Evolutionary conservation across 2,113 vertebrate species (phyloP), one percentile per base, ranked within the genome.

Genomic region (Monopterus albus): DNA sequence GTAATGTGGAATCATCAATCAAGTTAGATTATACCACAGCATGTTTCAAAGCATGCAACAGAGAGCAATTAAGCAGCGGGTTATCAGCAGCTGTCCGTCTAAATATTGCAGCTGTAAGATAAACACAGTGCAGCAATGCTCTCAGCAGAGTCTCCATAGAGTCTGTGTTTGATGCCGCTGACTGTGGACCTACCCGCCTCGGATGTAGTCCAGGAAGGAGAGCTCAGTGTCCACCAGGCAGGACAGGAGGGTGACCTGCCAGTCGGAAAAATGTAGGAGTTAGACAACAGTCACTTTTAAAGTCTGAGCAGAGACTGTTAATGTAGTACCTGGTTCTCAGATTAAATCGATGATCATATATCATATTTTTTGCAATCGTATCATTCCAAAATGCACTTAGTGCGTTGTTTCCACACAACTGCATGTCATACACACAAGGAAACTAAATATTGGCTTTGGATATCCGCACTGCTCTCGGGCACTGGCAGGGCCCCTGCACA

Each of bases 151-250:
- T 25, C 42, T 51, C 38, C 36, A 51, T 31, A 33, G 29, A 21
- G 5, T n/a, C n/a, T n/a, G n/a, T n/a, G n/a, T 13, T 20, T 2
- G 49, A 31, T 12, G 23, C 12, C 26, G 23, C 13, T 38, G 33
- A 20, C 2, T 20, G 47, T 46, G 77, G 72, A 95, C 97, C 93
- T 87, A 99, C 98, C 98, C 98, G 92, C 98, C 98, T 93, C 96
- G 95, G 91, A 99, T 98, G 90, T 96, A 99, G 92, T 99, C 97
- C 84, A 99, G 94, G 91, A 99, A 99, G 79, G 98, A 97, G 81
- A 97, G 95, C 90, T 99, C 98, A 13, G 95, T 96, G 93, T 99
- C 96, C 86, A 99, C 95, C 87, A 97, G 89, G 92, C 98, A 99
- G 85, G 98, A 99, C 83, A 99, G 93, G 78, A 99, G 94, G 2